phyloP scores from a whole-genome alignment of 1,140 invertebrate genomes.

The Hylaeus volcanicus region DNA sequence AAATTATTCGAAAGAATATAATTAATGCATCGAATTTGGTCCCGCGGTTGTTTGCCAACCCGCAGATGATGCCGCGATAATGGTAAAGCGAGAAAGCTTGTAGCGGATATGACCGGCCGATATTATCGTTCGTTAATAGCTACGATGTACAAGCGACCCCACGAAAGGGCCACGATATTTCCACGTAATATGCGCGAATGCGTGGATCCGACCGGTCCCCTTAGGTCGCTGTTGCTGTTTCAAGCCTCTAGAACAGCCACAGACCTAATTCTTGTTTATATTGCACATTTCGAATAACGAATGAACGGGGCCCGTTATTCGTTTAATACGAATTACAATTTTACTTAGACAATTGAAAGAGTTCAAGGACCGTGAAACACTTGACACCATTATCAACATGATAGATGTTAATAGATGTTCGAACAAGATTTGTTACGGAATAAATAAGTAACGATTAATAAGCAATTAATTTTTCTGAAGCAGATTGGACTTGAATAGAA shows the following conservation, averaged over 20 bases:
- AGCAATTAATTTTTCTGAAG: no score
- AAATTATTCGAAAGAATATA: constrained; percentile 34
- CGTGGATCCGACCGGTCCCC: constrained; percentile 14
- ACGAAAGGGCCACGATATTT: constrained; percentile 40
- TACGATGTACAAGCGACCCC: constrained; percentile 21
- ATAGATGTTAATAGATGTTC: no score
- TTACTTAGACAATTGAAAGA: no score
- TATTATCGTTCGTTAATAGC: constrained; percentile 58
- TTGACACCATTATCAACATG: no score
- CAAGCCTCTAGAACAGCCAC: neutral
- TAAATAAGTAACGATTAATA: no score
- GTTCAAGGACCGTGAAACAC: no score
- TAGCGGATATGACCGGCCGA: constrained; percentile 49
- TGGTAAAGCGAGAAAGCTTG: constrained; percentile 50
- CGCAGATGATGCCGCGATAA: constrained; percentile 44
- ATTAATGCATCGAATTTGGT: constrained; percentile 28
- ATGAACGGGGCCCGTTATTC: no score
- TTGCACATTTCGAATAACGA: no score
- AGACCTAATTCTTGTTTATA: no score
- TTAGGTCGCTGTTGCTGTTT: neutral
- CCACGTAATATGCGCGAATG: constrained; percentile 43
- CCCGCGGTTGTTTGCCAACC: neutral
- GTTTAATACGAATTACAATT: no score
- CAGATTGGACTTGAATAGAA: no score
- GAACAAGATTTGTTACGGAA: no score